phyloP scores from a whole-genome alignment of 2,797 vertebrate genomes.

The Apogon hyalosoma region DNA sequence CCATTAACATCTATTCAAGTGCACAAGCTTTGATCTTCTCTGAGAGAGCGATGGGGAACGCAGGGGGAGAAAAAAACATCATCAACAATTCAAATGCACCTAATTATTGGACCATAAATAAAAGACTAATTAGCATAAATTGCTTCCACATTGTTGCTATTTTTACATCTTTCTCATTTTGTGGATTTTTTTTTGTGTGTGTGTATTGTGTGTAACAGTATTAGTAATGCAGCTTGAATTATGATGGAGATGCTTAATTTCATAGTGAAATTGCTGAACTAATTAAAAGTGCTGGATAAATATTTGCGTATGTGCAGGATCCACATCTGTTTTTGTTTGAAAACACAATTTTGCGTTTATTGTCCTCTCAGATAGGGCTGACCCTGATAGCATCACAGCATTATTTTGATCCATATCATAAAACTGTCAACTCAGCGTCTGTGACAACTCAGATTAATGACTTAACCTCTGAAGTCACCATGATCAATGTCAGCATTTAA shows the following conservation, averaged over 20 bases:
- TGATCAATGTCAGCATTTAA: slow-evolving; percentile 30
- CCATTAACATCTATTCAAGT: slow-evolving; percentile 83
- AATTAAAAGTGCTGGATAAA: slow-evolving; percentile 83
- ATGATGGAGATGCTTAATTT: slow-evolving; percentile 82
- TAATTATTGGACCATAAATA: slow-evolving; percentile 86
- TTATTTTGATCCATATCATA: slow-evolving; percentile 36
- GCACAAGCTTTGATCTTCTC: slow-evolving; percentile 85
- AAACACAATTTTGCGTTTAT: slow-evolving; percentile 20
- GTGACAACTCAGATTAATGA: slow-evolving; percentile 24
- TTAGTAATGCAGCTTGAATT: slow-evolving; percentile 64
- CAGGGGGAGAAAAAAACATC: slow-evolving; percentile 71
- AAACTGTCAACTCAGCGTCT: slow-evolving; percentile 48
- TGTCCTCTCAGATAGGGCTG: slow-evolving; percentile 30
- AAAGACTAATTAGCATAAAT: slow-evolving; percentile 88
- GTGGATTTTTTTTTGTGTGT: slow-evolving; percentile 2
- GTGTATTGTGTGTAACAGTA: slow-evolving; percentile 35
- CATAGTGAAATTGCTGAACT: slow-evolving; percentile 74
- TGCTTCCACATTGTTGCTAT: slow-evolving; percentile 87
- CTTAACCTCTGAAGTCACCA: slow-evolving; percentile 39
- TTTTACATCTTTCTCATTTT: slow-evolving; percentile 67
- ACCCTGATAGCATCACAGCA: slow-evolving; percentile 22
- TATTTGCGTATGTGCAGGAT: slow-evolving; percentile 78
- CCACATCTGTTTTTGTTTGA: slow-evolving; percentile 72
- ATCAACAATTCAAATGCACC: slow-evolving; percentile 87
- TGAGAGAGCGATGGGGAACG: slow-evolving; percentile 58